Evolutionary conservation across 2,113 vertebrate species (phyloP).

Genomic region (Cygnus buccinator): DNA sequence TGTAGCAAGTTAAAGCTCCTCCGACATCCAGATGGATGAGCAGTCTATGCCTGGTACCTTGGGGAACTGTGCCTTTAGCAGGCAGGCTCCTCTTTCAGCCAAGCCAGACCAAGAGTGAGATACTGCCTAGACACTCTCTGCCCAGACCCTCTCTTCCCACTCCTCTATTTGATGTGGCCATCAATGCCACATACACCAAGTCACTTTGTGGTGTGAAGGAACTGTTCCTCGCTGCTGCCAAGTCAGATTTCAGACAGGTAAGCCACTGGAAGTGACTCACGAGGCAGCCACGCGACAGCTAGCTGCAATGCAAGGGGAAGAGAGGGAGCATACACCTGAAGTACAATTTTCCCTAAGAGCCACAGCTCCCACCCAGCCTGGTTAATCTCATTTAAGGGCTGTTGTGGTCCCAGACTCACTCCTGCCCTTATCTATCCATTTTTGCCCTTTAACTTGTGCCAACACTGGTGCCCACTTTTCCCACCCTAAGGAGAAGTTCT

Average conservation of each 20-base stretch:
- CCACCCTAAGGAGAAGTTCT: not conserved
- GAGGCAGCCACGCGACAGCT: not conserved
- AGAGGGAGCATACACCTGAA: not conserved
- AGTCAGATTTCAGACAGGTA: not conserved
- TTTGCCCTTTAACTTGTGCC: not conserved
- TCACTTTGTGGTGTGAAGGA: not conserved
- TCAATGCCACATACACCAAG: not conserved
- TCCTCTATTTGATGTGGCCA: no score
- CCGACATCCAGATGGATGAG: not conserved
- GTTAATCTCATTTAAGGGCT: not conserved
- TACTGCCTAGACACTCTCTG: accelerated
- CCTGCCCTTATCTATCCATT: not conserved
- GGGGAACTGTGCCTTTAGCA: not conserved
- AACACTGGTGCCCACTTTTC: not conserved
- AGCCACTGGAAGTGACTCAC: not conserved
- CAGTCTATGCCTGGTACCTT: not conserved
- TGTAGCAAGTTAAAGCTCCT: not conserved
- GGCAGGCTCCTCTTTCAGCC: not conserved
- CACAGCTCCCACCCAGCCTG: not conserved
- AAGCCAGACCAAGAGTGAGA: not conserved
- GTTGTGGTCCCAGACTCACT: not conserved
- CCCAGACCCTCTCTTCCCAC: not conserved
- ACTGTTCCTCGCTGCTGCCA: not conserved
- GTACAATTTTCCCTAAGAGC: not conserved
- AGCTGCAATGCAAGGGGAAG: not conserved